Evolutionary conservation across 2,888 invertebrate species (phyloP).

Genomic region (Coelinius sp.): DNA sequence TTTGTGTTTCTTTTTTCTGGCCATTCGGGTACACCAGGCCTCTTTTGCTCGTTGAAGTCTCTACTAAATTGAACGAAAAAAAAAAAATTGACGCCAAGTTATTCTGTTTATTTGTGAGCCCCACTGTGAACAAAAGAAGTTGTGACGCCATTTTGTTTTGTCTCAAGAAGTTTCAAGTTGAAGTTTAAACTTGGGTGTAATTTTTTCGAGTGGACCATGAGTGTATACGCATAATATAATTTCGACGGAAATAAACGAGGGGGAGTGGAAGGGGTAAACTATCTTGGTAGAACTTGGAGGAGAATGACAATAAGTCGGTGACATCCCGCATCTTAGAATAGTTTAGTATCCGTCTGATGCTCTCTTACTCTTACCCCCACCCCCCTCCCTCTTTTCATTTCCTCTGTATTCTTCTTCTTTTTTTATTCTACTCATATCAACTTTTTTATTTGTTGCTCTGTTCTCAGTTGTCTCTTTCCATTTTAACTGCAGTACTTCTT

Average conservation of each 20-base stretch:
- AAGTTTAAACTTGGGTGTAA: slow-evolving; percentile 20
- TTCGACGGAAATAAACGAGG: slow-evolving; percentile 67
- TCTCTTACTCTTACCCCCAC: slow-evolving; percentile 33
- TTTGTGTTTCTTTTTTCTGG: slow-evolving; percentile 37
- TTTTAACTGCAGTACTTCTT: slow-evolving; percentile 15
- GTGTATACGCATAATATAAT: slow-evolving; percentile 64
- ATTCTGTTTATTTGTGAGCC: slow-evolving; percentile 22
- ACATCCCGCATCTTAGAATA: slow-evolving; percentile 64
- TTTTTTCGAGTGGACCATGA: slow-evolving; percentile 49
- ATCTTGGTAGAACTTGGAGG: slow-evolving; percentile 6
- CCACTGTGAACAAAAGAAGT: slow-evolving; percentile 22
- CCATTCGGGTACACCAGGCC: slow-evolving; percentile 19
- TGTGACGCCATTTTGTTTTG: slow-evolving; percentile 7
- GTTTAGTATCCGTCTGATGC: slow-evolving; percentile 55
- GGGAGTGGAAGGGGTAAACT: slow-evolving; percentile 6
- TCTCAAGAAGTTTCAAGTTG: slow-evolving; percentile 8
- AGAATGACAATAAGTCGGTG: slow-evolving; percentile 63
- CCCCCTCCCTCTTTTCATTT: neutral
- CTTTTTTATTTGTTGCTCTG: slow-evolving; percentile 38
- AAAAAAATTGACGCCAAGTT: slow-evolving; percentile 17
- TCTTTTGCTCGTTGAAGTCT: neutral
- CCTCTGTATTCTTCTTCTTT: slow-evolving; percentile 37
- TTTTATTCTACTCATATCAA: slow-evolving; percentile 26
- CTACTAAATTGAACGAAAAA: slow-evolving; percentile 2
- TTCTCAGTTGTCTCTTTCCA: slow-evolving; percentile 22